phyloP scores from a whole-genome alignment of 1,140 invertebrate species.

The Lepidostoma basale region DNA sequence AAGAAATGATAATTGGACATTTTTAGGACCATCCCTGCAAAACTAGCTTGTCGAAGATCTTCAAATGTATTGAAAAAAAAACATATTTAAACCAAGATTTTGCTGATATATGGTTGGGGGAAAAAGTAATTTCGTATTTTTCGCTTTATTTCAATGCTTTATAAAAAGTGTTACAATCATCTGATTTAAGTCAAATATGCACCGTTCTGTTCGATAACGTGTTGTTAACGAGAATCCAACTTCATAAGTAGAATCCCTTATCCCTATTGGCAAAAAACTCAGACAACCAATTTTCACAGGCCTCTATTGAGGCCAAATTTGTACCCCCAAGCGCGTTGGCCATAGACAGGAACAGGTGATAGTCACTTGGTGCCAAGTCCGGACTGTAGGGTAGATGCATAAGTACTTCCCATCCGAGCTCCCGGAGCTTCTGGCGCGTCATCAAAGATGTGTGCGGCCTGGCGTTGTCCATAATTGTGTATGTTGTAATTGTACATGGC shows the following conservation, averaged over 20 bases:
- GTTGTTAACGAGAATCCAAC: no score
- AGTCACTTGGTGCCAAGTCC: neutral
- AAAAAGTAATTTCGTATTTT: neutral
- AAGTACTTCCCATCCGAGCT: neutral
- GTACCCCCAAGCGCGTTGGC: neutral
- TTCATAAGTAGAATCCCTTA: no score
- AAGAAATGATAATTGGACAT: no score
- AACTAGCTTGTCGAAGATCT: no score
- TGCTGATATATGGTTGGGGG: no score
- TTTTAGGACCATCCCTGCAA: no score
- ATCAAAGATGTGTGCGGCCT: conserved; percentile 10
- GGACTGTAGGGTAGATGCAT: neutral
- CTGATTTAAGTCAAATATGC: neutral
- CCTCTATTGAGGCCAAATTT: neutral
- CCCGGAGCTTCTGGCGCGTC: neutral
- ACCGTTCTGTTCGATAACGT: no score
- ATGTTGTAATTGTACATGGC: no score
- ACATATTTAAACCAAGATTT: no score
- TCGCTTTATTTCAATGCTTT: neutral
- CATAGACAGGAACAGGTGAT: neutral
- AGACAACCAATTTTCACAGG: conserved; percentile 5
- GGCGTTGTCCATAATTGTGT: conserved; percentile 7
- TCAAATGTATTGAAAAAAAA: no score
- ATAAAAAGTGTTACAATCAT: neutral
- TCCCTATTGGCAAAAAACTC: conserved; percentile 4